Conservation (phyloP, 2,797 vertebrate species). For the Dallia pectoralis region DNA sequence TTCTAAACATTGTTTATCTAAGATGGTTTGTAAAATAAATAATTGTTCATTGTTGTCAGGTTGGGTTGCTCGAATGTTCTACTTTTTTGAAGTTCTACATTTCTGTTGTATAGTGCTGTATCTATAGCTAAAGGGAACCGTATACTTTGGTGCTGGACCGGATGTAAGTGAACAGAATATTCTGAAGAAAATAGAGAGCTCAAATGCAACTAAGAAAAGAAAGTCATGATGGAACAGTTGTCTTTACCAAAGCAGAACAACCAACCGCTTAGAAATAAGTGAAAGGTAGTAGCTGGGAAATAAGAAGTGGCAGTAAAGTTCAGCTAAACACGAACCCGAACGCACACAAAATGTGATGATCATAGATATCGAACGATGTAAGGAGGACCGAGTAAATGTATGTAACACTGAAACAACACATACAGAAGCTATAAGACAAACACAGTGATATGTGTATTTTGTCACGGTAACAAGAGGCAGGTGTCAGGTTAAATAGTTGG, state of each 20-base stretch:
- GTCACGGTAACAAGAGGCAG: no score
- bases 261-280: not conserved
- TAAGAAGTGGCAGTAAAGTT: not conserved
- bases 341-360: no score
- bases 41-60: not conserved
- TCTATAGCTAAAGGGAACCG: not conserved
- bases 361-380: no score
- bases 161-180: not conserved
- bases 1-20: not conserved
- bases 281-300: not conserved
- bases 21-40: not conserved
- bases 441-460: no score
- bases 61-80: no score
- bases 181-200: not conserved
- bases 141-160: not conserved
- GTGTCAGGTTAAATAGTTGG: no score
- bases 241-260: not conserved
- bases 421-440: no score
- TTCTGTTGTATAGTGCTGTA: not conserved
- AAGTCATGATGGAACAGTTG: not conserved
- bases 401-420: no score
- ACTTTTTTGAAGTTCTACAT: not conserved
- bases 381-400: no score
- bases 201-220: not conserved
- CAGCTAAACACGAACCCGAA: no score